These are phyloP conservation scores for Oceanodroma tethys DNA, from an alignment of 2,113 vertebrate species.

Conservation along the genomic window DNA sequence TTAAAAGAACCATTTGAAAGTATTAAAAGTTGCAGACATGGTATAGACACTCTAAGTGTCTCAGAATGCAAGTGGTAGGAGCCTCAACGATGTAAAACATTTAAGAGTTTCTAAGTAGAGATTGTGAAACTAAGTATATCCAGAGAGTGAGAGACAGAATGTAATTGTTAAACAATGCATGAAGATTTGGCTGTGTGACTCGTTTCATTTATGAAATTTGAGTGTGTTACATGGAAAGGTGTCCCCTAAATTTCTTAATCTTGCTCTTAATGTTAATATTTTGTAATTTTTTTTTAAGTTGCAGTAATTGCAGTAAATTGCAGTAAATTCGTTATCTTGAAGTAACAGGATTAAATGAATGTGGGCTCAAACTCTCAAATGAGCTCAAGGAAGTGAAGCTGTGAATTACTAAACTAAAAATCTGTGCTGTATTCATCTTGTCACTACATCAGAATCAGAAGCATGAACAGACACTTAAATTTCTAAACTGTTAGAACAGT, in stretches of 20 bases:
- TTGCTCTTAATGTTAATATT: neutral
- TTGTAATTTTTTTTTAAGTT: neutral
- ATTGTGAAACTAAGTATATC: neutral
- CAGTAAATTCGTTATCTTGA: neutral
- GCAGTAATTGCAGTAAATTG: neutral
- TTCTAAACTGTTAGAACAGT: neutral
- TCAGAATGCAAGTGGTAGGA: neutral
- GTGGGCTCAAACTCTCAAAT: neutral
- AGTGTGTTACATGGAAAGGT: neutral
- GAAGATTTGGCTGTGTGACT: neutral
- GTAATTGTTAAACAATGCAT: neutral
- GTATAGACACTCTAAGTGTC: neutral
- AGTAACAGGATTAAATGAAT: neutral
- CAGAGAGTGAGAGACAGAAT: neutral
- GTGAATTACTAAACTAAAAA: neutral
- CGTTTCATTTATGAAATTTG: neutral
- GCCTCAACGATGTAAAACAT: neutral
- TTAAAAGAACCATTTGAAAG: neutral
- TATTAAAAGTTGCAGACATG: neutral
- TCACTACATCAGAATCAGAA: neutral
- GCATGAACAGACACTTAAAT: neutral
- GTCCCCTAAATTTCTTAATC: neutral
- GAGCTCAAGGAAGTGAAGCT: neutral
- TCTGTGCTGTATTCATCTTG: neutral
- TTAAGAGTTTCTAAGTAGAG: neutral